Base-by-base conservation (phyloP, 2,113 vertebrate genomes). In the Neodon shergylaensis region DNA sequence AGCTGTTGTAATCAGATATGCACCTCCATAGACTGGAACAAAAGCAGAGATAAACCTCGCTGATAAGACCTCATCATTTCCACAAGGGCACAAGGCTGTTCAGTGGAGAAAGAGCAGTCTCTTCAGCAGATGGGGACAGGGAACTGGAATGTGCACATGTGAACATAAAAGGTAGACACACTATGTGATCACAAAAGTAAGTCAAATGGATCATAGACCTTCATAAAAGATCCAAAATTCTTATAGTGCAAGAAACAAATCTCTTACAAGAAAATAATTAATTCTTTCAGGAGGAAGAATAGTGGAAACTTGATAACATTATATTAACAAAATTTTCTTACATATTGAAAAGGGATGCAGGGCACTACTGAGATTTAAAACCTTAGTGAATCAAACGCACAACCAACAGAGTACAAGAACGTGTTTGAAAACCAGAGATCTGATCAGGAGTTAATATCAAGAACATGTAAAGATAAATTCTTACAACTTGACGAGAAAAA, bases 11-110 rank as follows among this genome's bases (percentile, higher is more conserved):
- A 19, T n/a, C 24, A 22, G 73, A 63, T 28, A 4, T 2, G 7
- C 0, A n/a, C 47, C 8, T 54, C 8, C 0, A 17, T 0, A 26
- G 49, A 22, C 0, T 1, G 1, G 21, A 58, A 16, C 7, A 7
- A 49, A 63, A 19, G 2, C 9, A 5, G 72, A 61, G 17, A n/a
- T 11, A 13, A 36, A 10, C 7, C 83, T 54, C 13, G 3, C 5
- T 33, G 2, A 3, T 2, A 1, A 0, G 72, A 54, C 3, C 76
- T 12, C 1, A 1, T 3, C n/a, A 17, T 52, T 81, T 42, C 21
- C 2, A 33, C 12, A 7, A 33, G 49, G 10, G 5, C 2, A 8
- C 14, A 1, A 6, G 26, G 5, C 28, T 7, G 0, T 16, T 11
- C n/a, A 0, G 0, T 3, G 36, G 47, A 42, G 49, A 31, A n/a